Conservation (phyloP, 2,113 vertebrate genomes). For the Syrmaticus mikado region DNA sequence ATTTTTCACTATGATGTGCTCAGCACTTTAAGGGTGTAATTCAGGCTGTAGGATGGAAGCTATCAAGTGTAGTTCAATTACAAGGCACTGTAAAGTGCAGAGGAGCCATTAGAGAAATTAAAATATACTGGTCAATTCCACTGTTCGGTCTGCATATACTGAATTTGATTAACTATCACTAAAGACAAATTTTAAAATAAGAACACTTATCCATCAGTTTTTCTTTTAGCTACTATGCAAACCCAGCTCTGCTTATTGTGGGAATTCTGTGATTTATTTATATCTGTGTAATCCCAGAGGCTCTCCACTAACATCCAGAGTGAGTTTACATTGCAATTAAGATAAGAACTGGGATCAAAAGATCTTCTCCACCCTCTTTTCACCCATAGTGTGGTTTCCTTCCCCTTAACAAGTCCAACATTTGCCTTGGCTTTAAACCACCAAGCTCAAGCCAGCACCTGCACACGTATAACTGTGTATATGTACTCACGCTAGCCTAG, state of each 20-base stretch:
- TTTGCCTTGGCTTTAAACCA: not conserved
- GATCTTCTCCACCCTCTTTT: not conserved
- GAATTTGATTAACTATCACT: not conserved
- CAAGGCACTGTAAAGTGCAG: not conserved
- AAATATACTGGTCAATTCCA: not conserved
- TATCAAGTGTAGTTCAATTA: not conserved
- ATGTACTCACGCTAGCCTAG: conserved; percentile 94
- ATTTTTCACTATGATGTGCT: not conserved
- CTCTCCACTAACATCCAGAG: not conserved
- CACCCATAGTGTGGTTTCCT: not conserved
- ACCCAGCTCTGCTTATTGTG: not conserved
- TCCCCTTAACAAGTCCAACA: not conserved
- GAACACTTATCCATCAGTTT: not conserved
- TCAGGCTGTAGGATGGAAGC: not conserved
- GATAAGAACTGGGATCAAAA: not conserved
- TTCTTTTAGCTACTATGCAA: not conserved
- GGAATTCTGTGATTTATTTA: not conserved
- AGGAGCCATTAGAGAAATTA: not conserved
- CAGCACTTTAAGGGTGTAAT: not conserved
- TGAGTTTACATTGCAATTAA: not conserved
- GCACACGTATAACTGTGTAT: not conserved
- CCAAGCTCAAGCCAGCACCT: not conserved
- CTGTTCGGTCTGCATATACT: not conserved
- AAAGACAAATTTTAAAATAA: not conserved
- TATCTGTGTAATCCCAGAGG: not conserved